Evolutionary conservation across 2,113 vertebrate species (phyloP).

Genomic region (Corythornis vintsioides): DNA sequence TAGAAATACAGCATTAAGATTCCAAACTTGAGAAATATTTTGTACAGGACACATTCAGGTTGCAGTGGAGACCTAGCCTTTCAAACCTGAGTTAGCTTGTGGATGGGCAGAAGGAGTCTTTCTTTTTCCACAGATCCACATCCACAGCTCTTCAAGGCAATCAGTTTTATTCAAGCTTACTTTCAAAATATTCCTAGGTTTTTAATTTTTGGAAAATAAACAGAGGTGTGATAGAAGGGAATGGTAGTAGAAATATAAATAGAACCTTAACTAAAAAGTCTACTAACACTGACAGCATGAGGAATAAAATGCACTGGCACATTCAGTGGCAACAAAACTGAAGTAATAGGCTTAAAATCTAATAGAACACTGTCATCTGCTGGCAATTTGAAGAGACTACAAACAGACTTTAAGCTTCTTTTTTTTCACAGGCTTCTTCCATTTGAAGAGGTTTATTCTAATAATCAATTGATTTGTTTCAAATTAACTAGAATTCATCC

Average conservation of each 20-base stretch:
- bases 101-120: not conserved
- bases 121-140: not conserved
- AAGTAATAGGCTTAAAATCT: not conserved
- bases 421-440: not conserved
- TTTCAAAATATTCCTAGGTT: not conserved
- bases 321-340: not conserved
- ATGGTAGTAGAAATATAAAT: not conserved
- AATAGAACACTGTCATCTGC: slow-evolving; percentile 43
- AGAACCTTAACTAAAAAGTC: not conserved
- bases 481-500: not conserved
- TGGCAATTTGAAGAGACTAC: slow-evolving; percentile 4
- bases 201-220: not conserved
- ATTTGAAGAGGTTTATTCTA: not conserved
- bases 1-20: not conserved
- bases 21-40: not conserved
- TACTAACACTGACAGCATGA: not conserved
- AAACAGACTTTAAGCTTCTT: not conserved
- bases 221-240: not conserved
- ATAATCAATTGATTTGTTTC: not conserved
- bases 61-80: not conserved
- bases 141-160: not conserved
- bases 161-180: not conserved
- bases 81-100: not conserved
- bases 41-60: not conserved
- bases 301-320: not conserved